Base-by-base conservation (phyloP, 2,888 invertebrate genomes). In the Melinaea menophilus region DNA sequence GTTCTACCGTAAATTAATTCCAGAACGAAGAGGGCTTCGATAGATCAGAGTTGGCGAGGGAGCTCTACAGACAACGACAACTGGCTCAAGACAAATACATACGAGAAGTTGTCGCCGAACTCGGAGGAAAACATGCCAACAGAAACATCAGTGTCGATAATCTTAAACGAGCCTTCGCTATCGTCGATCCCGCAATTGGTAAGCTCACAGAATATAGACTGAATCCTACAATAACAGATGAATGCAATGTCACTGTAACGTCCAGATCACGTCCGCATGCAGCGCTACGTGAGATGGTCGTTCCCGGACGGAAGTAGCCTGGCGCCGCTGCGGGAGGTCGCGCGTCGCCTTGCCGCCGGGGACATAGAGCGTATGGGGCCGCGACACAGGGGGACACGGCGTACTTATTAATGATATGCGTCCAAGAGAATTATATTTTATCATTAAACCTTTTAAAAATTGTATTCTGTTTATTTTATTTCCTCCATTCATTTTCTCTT, bases 21-120 rank as follows among this genome's bases (percentile, higher is more conserved):
- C 70, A 91, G 91, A 88, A 84, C 67, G 90, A 90, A 62, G 91
- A 91, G 71, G 91, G 91, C 2, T 91, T 88, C 71, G 90, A 90
- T 58, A 85, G 88, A 13, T 75, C 80, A 46, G 91, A 91, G 7
- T 71, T 90, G 4, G 83, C 86, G 0, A 81, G 87, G 2, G 91
- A 91, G 74, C 66, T 91, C 65, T 85, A 76, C 71, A 82, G 91
- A 0, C 91, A 91, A 73, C 78, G 88, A 7, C 88, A 86, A 68
- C 68, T 80, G 22, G 86, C 87, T 2, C 90, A 91, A 72, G 88
- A 90, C 73, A 86, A 84, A 73, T 91, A 90, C 75, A 77, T 90
- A n/a, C 83, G 90, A 12, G 91, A 91, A 72, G 78, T 90, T 54
- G 71, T 87, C 4, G 82, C 79, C 0, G 84, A 79, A 70, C 78